Percentiles rank a stretch among this genome's conserved stretches.
Evolutionary conservation across 2,113 vertebrate genomes (phyloP).

Genomic region (Limnothrissa miodon): DNA sequence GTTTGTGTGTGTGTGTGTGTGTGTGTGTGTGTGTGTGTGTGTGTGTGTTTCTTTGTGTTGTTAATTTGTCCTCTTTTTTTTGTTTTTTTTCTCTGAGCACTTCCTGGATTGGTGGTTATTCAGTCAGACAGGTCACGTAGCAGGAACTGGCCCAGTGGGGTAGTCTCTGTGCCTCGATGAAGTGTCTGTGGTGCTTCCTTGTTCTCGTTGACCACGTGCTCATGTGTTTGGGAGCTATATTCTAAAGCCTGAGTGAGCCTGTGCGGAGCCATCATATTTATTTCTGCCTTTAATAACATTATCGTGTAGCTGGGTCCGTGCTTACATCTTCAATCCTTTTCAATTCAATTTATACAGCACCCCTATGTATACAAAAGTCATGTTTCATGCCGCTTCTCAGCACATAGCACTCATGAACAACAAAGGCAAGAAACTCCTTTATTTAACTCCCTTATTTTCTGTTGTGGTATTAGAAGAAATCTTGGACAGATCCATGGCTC

Average conservation of each 20-base stretch:
- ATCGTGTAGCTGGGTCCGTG: background rate
- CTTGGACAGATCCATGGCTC: too few relatives aligned
- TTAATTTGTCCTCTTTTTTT: constrained; percentile 10
- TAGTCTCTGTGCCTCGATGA: background rate
- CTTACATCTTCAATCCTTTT: background rate
- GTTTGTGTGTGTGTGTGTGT: background rate
- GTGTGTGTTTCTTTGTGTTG: background rate
- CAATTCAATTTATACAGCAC: too few relatives aligned
- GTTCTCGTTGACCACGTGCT: background rate
- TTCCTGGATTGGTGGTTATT: background rate
- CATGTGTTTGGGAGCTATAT: background rate
- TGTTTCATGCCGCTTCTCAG: too few relatives aligned
- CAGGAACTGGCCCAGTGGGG: background rate
- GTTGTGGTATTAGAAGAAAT: too few relatives aligned
- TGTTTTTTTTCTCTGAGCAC: background rate
- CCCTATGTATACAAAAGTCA: too few relatives aligned
- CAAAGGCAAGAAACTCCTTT: too few relatives aligned
- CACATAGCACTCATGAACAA: too few relatives aligned
- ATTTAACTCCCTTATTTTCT: too few relatives aligned
- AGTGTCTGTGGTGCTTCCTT: background rate
- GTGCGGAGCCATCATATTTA: background rate
- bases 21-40: background rate
- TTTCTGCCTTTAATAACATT: background rate
- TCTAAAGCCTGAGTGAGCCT: background rate
- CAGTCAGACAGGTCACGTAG: background rate